Evolutionary conservation across 2,113 vertebrate genomes (phyloP).

Genomic region (Gavialis gangeticus): DNA sequence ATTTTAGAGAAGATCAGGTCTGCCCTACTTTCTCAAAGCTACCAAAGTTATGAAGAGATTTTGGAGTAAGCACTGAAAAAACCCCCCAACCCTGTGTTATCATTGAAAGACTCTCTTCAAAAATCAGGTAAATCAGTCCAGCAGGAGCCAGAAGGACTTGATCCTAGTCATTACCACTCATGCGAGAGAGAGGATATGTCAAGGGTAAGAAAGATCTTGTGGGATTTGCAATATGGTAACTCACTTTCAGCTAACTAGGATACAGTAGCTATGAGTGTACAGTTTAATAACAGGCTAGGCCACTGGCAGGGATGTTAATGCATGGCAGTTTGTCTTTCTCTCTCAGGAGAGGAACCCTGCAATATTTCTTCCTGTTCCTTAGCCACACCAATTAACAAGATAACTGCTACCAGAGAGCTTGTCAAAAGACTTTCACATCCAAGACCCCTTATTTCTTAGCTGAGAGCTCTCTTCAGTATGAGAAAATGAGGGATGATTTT

Average conservation of each 20-base stretch:
- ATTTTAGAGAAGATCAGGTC: too few relatives aligned
- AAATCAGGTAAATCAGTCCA: slow-evolving; percentile 38
- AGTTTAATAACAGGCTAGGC: slow-evolving; percentile 70
- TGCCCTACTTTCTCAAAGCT: not conserved
- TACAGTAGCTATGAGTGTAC: slow-evolving; percentile 74
- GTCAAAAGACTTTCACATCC: slow-evolving; percentile 50
- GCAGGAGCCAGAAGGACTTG: slow-evolving; percentile 59
- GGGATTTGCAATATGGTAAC: slow-evolving; percentile 75
- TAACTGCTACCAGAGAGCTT: not conserved
- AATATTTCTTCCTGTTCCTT: not conserved
- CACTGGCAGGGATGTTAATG: slow-evolving; percentile 69
- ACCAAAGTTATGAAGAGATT: slow-evolving; percentile 4
- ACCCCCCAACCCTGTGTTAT: not conserved
- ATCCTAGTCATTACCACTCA: slow-evolving; percentile 65
- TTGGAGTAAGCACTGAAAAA: accelerated
- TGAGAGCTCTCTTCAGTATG: slow-evolving; percentile 38
- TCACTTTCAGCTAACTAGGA: slow-evolving; percentile 73
- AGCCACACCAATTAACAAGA: not conserved
- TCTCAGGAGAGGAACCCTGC: slow-evolving; percentile 62
- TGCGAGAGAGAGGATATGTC: slow-evolving; percentile 69
- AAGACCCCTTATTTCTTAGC: slow-evolving; percentile 51
- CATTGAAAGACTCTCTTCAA: slow-evolving; percentile 1
- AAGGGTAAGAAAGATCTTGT: slow-evolving; percentile 70
- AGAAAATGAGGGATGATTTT: slow-evolving; percentile 10
- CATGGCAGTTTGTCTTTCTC: slow-evolving; percentile 65